Evolutionary conservation across 2,888 invertebrate genomes (phyloP), one percentile per base, ranked within the genome.

Genomic region (Ophion ventricosus): DNA sequence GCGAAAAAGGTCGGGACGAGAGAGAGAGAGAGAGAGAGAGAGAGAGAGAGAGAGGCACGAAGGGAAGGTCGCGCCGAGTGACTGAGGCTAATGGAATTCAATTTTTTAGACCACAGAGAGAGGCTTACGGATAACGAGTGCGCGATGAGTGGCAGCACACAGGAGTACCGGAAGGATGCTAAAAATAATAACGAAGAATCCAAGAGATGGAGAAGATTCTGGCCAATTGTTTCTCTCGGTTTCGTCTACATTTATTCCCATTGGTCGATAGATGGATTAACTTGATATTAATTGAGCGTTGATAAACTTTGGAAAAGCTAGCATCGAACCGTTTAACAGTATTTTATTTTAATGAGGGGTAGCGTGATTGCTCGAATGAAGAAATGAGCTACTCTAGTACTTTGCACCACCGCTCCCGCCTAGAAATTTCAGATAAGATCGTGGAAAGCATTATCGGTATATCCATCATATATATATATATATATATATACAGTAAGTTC

Each of bases 101-200:
- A 17, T 26, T 78, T 78, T 69, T 75, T 69, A 61, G 40, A 7
- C 49, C 49, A 54, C 61, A 54, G 61, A 49, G 40, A 49, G 26
- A 49, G 20, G 43, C n/a, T 8, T 49, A 43, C 67, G 11, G 61
- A 61, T n/a, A 78, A 70, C 69, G 57, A 61, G 49, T 29, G 23
- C 1, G 43, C 40, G 40, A 57, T 20, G 1, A 11, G 14, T 11
- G 49, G 49, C 4, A 4, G 17, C 17, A 49, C 17, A 49, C 49
- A 11, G 49, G 49, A 49, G 14, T 17, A 4, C 49, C 17, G 14
- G 49, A 11, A 3, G 40, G 69, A 23, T 35, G 29, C 49, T 20
- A 10, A 49, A 49, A 49, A 49, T 49, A 49, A 49, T 49, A 11
- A 17, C 0, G 49, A 49, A 49, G 14, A 49, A 49, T 1, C 14